A percentile compares a stretch with the other conserved stretches of the same genome.
Conservation (phyloP, 2,113 vertebrate species). For the Sinocyclocheilus grahami region DNA sequence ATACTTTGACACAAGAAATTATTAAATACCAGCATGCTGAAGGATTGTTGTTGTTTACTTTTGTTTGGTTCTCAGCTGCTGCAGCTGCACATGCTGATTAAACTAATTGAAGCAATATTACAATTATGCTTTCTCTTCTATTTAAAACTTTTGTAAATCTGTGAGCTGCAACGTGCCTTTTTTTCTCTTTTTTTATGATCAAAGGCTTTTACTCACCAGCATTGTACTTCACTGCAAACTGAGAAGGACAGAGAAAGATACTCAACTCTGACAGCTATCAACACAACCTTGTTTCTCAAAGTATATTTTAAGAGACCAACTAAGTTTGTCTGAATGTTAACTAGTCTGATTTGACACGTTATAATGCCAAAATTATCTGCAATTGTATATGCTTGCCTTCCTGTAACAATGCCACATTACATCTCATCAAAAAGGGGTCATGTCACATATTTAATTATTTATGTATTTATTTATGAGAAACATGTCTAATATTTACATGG, state of each 20-base stretch:
- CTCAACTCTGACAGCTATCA: background rate
- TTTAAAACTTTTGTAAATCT: background rate
- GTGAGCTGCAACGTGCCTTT: background rate
- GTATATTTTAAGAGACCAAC: too few species aligned
- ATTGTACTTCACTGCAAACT: background rate
- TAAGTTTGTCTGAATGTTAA: too few species aligned
- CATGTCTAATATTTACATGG: too few species aligned
- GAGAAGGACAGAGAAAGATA: background rate
- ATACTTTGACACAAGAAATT: background rate
- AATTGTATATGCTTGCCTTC: too few species aligned
- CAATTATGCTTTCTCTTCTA: background rate
- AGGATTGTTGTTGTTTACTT: background rate
- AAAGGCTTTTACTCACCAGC: background rate
- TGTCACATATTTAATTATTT: too few species aligned
- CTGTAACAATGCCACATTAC: too few species aligned
- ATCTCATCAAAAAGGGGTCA: too few species aligned
- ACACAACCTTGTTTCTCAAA: background rate
- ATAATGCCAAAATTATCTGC: too few species aligned
- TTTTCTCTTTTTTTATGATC: background rate
- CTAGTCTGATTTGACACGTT: too few species aligned
- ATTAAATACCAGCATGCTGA: background rate
- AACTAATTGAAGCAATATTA: background rate
- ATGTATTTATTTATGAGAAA: too few species aligned
- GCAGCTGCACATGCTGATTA: background rate
- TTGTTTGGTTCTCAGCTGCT: conserved; percentile 8